phyloP scores from a whole-genome alignment of 2,113 vertebrate species.

The Spizaetus ornatus region DNA sequence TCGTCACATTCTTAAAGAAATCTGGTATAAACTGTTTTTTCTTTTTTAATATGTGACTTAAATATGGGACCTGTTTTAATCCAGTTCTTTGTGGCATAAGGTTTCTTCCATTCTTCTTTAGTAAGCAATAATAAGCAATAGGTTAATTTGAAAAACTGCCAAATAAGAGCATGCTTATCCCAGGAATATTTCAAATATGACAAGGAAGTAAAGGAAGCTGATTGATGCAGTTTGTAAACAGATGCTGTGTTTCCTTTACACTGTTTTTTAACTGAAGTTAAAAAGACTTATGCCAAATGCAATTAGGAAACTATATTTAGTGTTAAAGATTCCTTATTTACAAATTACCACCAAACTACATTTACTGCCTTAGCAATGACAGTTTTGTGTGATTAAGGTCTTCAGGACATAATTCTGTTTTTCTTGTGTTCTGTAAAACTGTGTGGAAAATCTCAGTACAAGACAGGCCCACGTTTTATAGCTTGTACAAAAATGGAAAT shows the following conservation, averaged over 20 bases:
- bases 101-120: not conserved
- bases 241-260: not conserved
- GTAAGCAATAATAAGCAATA: not conserved
- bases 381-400: not conserved
- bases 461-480: not conserved
- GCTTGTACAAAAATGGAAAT: conserved; percentile 5
- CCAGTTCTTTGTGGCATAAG: not conserved
- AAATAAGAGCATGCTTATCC: not conserved
- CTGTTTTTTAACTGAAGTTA: not conserved
- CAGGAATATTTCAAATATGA: not conserved
- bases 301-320: not conserved
- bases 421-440: not conserved
- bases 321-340: not conserved
- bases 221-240: not conserved
- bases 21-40: not conserved
- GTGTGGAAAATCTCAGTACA: not conserved
- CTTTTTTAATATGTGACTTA: not conserved
- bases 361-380: not conserved
- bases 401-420: not conserved
- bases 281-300: not conserved
- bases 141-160: not conserved
- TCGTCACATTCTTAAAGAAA: not conserved
- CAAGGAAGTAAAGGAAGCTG: not conserved
- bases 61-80: not conserved
- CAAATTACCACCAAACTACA: not conserved